phyloP scores from a whole-genome alignment of 2,888 invertebrate genomes.

The Archips crataeganus region DNA sequence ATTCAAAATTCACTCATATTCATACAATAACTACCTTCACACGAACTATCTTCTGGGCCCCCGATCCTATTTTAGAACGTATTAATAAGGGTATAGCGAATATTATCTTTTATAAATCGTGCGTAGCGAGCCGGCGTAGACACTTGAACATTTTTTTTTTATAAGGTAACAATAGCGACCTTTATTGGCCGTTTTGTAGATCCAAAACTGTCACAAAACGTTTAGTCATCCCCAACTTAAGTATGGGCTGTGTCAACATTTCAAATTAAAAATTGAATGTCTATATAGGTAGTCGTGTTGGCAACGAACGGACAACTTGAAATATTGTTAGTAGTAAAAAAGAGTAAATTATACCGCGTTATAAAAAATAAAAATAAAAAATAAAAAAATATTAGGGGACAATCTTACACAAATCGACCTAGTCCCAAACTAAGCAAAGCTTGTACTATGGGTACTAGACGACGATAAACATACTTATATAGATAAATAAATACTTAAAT shows the following conservation, averaged over 20 bases:
- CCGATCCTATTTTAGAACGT: constrained; percentile 9
- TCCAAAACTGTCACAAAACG: constrained; percentile 76
- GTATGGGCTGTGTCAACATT: constrained; percentile 24
- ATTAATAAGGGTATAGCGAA: constrained; percentile 14
- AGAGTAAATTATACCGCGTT: neutral
- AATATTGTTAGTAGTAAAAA: neutral
- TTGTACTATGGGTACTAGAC: no score
- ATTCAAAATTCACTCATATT: constrained; percentile 9
- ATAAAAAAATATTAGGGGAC: no score
- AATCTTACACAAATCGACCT: no score
- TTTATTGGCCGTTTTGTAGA: constrained; percentile 81
- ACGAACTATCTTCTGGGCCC: neutral
- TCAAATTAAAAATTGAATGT: constrained; percentile 18
- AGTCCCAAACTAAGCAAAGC: no score
- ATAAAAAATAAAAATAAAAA: no score
- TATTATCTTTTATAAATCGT: constrained; percentile 9
- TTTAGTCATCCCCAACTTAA: constrained; percentile 61
- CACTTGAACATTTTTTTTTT: constrained; percentile 14
- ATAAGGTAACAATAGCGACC: constrained; percentile 58
- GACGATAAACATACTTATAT: no score
- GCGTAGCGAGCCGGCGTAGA: constrained; percentile 1
- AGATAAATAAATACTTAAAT: no score
- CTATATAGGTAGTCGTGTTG: neutral
- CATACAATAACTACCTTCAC: constrained; percentile 16
- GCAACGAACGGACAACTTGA: neutral